Conservation (phyloP, 37 sponge, comb jelly and placozoan species). For the Haliclona indistincta region DNA sequence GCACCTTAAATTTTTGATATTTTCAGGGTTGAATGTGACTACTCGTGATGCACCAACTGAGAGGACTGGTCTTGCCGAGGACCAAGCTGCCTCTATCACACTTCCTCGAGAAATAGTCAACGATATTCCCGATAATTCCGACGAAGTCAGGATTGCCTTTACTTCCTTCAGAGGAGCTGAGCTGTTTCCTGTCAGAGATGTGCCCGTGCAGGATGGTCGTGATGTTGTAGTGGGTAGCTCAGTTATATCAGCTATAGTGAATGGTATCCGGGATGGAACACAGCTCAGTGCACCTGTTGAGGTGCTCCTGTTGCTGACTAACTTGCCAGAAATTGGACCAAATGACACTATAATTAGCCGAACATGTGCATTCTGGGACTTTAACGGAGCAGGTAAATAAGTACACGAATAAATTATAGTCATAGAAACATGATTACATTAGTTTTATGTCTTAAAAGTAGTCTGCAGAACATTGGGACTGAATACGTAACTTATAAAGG, state of each 20-base stretch:
- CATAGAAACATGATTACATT: too few relatives aligned
- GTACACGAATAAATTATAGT: too few relatives aligned
- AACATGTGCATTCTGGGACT: constrained; percentile 64
- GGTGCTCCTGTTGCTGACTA: constrained; percentile 5
- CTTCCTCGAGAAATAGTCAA: constrained; percentile 22
- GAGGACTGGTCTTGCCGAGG: background rate
- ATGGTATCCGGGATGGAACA: background rate
- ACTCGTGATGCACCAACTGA: background rate
- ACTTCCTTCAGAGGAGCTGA: too few relatives aligned
- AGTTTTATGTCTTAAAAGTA: too few relatives aligned
- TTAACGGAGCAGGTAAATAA: constrained; percentile 19
- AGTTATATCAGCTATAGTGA: constrained; percentile 24
- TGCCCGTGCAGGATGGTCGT: too few relatives aligned
- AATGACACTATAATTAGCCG: constrained; percentile 10
- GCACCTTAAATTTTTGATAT: background rate
- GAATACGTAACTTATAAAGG: too few relatives aligned
- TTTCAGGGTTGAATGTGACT: background rate
- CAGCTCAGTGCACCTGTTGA: constrained; percentile 15
- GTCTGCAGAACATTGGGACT: too few relatives aligned
- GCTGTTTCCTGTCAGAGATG: background rate
- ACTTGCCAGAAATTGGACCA: background rate
- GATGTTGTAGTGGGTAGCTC: constrained; percentile 17
- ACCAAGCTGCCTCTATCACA: background rate
- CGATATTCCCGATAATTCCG: too few relatives aligned
- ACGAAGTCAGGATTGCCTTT: too few relatives aligned